Evolutionary conservation across 2,797 vertebrate species (phyloP), one percentile per base, ranked within the genome.

Genomic region (Pelobates cultripes): DNA sequence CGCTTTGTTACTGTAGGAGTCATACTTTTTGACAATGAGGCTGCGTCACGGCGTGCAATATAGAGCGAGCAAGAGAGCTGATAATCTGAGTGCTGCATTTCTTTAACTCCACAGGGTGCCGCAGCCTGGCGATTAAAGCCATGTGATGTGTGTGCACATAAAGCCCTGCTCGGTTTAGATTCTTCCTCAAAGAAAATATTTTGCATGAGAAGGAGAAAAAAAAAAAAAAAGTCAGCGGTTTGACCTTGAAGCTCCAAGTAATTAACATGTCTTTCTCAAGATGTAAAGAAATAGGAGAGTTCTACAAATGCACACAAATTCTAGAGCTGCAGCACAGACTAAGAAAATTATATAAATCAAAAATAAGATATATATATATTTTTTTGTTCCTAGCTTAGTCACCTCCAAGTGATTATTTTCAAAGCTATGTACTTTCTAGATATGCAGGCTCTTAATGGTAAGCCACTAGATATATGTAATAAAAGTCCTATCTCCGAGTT

Each of bases 171-270:
- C 70, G 51, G 44, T 28, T 15, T 51, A 45, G 15, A 53, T 47
- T 9, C 45, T 17, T 51, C 44, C 44, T 71, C 12, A 71, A 71
- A 71, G 43, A 70, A 57, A 43, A 71, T 9, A 44, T 71, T 71
- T 51, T 71, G 44, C 68, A 70, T 70, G 42, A 4, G 3, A 10
- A 10, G 45, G 45, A 10, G 45, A 10, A 10, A 10, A 51, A 51
- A 47, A 51, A 51, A 47, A 47, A 47, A 70, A 70, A 70, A 70
- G 68, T 70, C 13, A 51, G 44, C 51, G 70, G 2, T 28, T 51
- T 71, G 70, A 51, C 70, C 70, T 71, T 71, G 70, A 43, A 51
- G 44, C 44, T 71, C 70, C 70, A 53, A 71, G 44, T 71, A 43
- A 71, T 71, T 71, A 71, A 71, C 70, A 71, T 71, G 10, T 53